Base-by-base conservation (phyloP, 2,113 vertebrate species). In the Synchiropus splendidus region DNA sequence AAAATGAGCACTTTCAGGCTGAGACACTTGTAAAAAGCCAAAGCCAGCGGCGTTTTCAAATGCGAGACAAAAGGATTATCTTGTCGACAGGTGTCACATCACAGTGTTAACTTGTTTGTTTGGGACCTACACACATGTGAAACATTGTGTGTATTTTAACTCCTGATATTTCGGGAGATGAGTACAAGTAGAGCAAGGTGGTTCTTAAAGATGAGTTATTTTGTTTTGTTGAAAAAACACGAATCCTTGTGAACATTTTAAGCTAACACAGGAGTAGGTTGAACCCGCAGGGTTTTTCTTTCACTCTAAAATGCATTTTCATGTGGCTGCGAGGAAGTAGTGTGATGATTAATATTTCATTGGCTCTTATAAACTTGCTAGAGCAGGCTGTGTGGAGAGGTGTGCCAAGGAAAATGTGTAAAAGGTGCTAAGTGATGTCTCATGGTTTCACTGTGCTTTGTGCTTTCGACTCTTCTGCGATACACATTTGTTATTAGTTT, bases 281-380 rank as follows among this genome's bases (percentile, higher is more conserved):
- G 49, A 55, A 57, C 67, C 65, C 46, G 47, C 57, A 48, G 72
- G 65, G 66, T 31, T 13, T 61, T 62, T 63, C 46, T 58, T 64
- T 63, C 70, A 71, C 56, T 69, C 51, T 67, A 64, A 69, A 72
- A 55, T 60, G 54, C 64, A 59, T 52, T 62, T 66, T 72, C 78
- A 53, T 65, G 70, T 62, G 66, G 52, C 49, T 16, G 58, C 70
- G 48, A 61, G 66, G 53, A 84, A 79, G 74, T 72, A 75, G 69
- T 70, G 70, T 51, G 59, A 63, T 54, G 47, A 75, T 85, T 66
- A 81, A 86, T 83, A 81, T 79, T 84, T 83, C 51, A 83, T 74
- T 44, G 47, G 52, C 37, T 12, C 67, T 60, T 70, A 70, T 55
- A 69, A 70, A 75, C 49, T 67, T 60, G 67, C 52, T 38, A 30